phyloP scores from a whole-genome alignment of 2,888 invertebrate species.

The Pachycephus smyrnensis region DNA sequence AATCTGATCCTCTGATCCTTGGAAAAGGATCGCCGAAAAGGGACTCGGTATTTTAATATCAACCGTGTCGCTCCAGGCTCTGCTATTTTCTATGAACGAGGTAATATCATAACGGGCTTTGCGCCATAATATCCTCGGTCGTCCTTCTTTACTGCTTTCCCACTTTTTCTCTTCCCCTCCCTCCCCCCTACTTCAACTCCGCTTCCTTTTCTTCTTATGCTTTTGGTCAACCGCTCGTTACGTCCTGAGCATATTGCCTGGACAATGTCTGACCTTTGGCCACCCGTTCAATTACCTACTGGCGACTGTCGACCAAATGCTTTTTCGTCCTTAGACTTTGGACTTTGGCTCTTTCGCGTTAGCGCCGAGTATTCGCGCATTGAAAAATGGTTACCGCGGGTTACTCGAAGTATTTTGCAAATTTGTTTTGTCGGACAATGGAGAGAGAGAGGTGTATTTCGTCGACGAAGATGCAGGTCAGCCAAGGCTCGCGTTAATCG shows the following conservation, averaged over 20 bases:
- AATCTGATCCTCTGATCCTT: background rate
- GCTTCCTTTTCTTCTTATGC: background rate
- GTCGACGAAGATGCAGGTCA: background rate
- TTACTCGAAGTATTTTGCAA: background rate
- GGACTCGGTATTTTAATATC: background rate
- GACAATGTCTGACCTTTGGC: conserved; percentile 1
- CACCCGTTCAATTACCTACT: background rate
- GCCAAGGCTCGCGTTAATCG: background rate
- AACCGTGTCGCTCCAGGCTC: background rate
- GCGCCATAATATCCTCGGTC: background rate
- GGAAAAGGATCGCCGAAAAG: background rate
- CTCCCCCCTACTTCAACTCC: no score
- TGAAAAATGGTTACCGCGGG: background rate
- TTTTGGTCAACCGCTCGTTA: background rate
- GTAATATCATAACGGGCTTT: background rate
- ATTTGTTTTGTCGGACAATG: background rate
- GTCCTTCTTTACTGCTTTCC: background rate
- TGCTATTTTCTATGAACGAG: background rate
- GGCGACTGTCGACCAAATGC: background rate
- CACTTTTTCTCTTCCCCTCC: no score
- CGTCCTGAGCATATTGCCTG: conserved; percentile 10
- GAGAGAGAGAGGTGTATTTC: background rate
- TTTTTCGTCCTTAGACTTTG: background rate
- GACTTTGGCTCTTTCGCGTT: background rate
- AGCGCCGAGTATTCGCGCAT: background rate